Base-by-base conservation (phyloP, 2,888 invertebrate species). In the Habroteleia sp. region DNA sequence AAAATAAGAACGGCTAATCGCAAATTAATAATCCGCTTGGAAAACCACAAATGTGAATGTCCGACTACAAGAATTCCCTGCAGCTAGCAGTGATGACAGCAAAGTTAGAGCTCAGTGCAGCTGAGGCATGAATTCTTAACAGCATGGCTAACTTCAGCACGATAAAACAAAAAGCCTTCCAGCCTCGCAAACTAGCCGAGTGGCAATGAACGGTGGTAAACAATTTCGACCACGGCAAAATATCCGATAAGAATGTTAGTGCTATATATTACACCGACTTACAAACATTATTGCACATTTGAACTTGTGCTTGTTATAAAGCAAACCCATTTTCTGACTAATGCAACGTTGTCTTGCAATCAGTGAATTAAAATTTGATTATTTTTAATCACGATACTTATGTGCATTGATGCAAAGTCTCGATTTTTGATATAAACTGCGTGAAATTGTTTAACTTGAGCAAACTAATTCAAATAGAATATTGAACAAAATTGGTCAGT, bases 41-140 rank as follows among this genome's bases (percentile, higher is more conserved):
- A 44, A 54, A 42, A 50, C 39, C 63, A 42, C 56, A 39, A 62
- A 68, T 31, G 20, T 41, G 31, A 62, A 29, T 41, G 74, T 56
- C 50, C 42, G 37, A 66, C 39, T 74, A 42, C 27, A 48, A 48
- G 42, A 39, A 63, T 54, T 62, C 54, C 60, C 46, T 41, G 56
- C 63, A 63, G 62, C 50, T 25, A 44, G 42, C 2, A 6, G 27
- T 37, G 14, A 44, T 39, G 41, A 56, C 44, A 44, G 42, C 44
- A 65, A 62, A 56, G 44, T 35, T 42, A 35, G 41, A 72, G 52
- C 17, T 58, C 31, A 35, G 78, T 81, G 75, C 83, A 85, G 83
- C 82, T 83, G 84, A 83, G 74, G 68, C 80, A 82, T 84, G 81
- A 85, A 85, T 85, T 82, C 77, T 85, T 85, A 79, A 85, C 82